phyloP scores from a whole-genome alignment of 1,140 invertebrate genomes.

The Steinernema feltiae region DNA sequence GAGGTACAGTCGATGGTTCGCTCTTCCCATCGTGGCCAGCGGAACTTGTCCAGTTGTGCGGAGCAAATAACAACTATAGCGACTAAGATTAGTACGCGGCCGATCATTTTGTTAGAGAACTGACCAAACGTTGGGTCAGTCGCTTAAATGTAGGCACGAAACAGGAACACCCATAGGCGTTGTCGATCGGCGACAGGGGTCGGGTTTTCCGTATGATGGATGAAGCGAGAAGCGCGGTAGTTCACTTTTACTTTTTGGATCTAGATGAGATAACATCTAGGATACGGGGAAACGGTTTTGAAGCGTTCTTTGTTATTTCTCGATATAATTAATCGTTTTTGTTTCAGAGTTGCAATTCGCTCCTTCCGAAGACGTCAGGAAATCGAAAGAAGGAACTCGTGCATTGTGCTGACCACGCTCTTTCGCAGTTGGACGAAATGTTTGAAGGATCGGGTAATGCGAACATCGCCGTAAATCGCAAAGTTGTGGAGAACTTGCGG shows the following conservation, averaged over 20 bases:
- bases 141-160: not conserved
- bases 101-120: not conserved
- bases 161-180: constrained; percentile 3
- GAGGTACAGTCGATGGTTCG: not conserved
- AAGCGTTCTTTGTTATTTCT: no score
- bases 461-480: not conserved
- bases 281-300: no score
- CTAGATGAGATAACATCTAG: not conserved
- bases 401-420: not conserved
- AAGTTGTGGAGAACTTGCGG: not conserved
- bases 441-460: not conserved
- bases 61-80: not conserved
- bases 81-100: not conserved
- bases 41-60: not conserved
- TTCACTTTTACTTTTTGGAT: not conserved
- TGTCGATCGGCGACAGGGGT: not conserved
- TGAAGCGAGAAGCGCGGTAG: not conserved
- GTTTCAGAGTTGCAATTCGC: not conserved
- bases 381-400: constrained; percentile 1
- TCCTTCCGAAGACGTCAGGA: not conserved
- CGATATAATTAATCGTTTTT: no score
- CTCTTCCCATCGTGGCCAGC: constrained; percentile 1
- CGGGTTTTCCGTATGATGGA: constrained; percentile 2
- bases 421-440: not conserved
- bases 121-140: not conserved